Evolutionary conservation across 2,113 vertebrate species (phyloP).

Genomic region (Tragelaphus scriptus): DNA sequence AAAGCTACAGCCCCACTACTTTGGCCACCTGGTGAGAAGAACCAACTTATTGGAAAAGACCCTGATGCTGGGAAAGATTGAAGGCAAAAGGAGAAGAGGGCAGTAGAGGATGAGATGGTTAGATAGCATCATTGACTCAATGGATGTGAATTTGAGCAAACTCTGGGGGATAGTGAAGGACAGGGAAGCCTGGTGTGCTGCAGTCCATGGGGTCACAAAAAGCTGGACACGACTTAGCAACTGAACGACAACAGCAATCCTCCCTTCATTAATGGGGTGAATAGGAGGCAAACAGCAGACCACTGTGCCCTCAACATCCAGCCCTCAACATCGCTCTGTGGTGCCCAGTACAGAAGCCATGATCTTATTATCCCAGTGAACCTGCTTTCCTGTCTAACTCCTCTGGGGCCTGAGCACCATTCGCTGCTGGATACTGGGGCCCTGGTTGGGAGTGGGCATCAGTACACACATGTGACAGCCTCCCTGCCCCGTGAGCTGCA

Average conservation of each 20-base stretch:
- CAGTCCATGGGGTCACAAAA: background rate
- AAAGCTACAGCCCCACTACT: background rate
- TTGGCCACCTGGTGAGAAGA: background rate
- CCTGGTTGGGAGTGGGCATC: background rate
- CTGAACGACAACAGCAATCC: background rate
- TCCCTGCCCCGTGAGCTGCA: background rate
- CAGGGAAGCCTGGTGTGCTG: background rate
- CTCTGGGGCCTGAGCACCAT: background rate
- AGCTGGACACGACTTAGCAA: background rate
- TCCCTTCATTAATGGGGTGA: background rate
- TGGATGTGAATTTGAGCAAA: background rate
- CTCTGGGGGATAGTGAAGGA: background rate
- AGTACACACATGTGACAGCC: background rate
- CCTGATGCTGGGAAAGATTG: background rate
- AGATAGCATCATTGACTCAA: background rate
- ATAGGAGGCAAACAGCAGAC: rapidly evolving
- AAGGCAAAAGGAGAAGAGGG: background rate
- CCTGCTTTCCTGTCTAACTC: background rate
- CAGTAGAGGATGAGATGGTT: background rate
- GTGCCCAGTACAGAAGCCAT: rapidly evolving
- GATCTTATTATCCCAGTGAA: background rate
- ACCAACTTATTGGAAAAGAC: background rate
- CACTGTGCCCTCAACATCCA: background rate
- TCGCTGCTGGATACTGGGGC: background rate
- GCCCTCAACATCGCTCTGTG: background rate